Percentiles rank a stretch among this genome's conserved stretches.
Conservation (phyloP, 2,888 invertebrate genomes). For the Leucoma salicis region DNA sequence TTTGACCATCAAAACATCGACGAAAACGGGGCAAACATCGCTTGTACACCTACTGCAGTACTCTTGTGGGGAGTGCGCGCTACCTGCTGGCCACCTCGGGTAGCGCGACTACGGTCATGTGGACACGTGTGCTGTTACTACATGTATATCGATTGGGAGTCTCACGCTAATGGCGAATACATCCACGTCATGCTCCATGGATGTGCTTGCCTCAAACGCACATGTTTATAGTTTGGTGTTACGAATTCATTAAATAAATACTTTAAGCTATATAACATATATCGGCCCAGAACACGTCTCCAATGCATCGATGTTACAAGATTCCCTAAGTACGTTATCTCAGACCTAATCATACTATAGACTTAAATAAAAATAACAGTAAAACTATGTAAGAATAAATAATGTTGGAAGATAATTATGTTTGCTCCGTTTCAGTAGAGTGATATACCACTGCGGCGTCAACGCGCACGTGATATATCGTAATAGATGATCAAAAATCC, state of each 20-base stretch:
- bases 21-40: slow-evolving; percentile 78
- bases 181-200: too few species aligned
- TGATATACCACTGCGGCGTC: slow-evolving; percentile 65
- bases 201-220: too few species aligned
- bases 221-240: too few species aligned
- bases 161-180: too few species aligned
- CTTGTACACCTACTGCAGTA: slow-evolving; percentile 30
- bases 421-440: slow-evolving; percentile 80
- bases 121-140: too few species aligned
- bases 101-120: too few species aligned
- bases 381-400: slow-evolving; percentile 34
- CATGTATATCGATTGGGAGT: too few species aligned
- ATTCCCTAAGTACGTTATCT: neutral
- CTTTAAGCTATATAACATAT: slow-evolving; percentile 2
- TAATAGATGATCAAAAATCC: slow-evolving; percentile 86
- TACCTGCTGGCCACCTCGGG: neutral
- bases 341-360: slow-evolving; percentile 16
- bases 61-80: too few species aligned
- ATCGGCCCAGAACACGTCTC: slow-evolving; percentile 11
- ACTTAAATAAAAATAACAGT: slow-evolving; percentile 37
- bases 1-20: slow-evolving; percentile 86
- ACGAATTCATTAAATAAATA: slow-evolving; percentile 4
- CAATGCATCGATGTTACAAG: slow-evolving; percentile 7
- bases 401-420: slow-evolving; percentile 43
- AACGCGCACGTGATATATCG: slow-evolving; percentile 66